Evolutionary conservation across 2,113 vertebrate species (phyloP), one percentile per base, ranked within the genome.

Genomic region (Bostrychus sinensis): DNA sequence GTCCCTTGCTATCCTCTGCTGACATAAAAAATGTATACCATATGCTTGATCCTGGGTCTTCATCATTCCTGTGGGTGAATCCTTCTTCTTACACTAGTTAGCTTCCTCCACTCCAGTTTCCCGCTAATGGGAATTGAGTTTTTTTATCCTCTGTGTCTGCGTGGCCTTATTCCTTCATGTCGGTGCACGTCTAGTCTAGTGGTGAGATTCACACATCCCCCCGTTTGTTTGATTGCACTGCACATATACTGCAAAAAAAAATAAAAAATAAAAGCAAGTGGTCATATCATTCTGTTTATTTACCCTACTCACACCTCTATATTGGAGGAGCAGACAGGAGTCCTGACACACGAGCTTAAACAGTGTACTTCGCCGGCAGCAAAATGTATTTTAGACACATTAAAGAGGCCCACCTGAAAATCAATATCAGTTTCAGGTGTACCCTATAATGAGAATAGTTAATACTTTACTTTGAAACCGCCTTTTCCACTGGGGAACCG

Each of bases 81-180:
- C 50, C 26, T 38, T 53, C 28, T 69, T 66, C 57, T 59, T 51
- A 32, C 11, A 66, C 37, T 62, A 76, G 76, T 62, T 73, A 37
- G 61, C 59, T 66, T 56, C 60, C 55, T 70, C 28, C 23, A 41
- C 46, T 43, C 22, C 22, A 32, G 55, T 60, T 62, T 64, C 39
- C 5, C 11, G 43, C 70, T 71, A 32, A 57, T 71, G 70, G 70
- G 68, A 80, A 76, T 25, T 56, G 26, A 77, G 25, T 57, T 62
- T 56, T 50, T 66, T 23, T 53, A 63, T 20, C 46, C 28, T 23
- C 28, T 32, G 16, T 4, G 57, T 34, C 64, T 60, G 55, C 42
- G 32, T 75, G 73, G 39, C 73, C 78, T 17, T 70, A 66, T 70
- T 66, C 66, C 58, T 72, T 81, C 75, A 78, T 56, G 60, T 48